phyloP scores from a whole-genome alignment of 2,797 vertebrate genomes.

The Thalassophryne amazonica region DNA sequence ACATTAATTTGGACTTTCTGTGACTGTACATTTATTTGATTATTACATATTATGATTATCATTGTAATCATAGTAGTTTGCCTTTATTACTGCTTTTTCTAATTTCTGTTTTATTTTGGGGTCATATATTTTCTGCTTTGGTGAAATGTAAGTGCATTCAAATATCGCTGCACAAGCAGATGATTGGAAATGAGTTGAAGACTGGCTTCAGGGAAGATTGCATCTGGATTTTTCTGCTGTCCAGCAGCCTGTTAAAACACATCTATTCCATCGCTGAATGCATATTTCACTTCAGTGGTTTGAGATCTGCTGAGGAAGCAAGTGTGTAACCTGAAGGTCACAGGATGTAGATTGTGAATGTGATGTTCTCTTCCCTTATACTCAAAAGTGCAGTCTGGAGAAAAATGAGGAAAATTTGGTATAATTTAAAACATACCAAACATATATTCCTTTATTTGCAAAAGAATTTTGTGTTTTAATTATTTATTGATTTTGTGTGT shows the following conservation, averaged over 20 bases:
- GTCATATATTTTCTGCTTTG: no score
- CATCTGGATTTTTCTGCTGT: neutral
- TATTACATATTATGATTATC: no score
- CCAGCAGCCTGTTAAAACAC: neutral
- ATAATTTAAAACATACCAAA: neutral
- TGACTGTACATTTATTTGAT: no score
- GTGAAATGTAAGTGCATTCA: neutral
- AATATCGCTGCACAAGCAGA: constrained; percentile 3
- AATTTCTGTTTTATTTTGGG: neutral
- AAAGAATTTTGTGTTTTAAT: neutral
- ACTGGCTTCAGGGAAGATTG: constrained; percentile 1
- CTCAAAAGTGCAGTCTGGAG: neutral
- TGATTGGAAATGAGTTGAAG: constrained; percentile 8
- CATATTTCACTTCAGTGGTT: constrained; percentile 1
- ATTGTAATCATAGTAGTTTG: no score
- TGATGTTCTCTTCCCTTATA: neutral
- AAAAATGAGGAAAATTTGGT: neutral
- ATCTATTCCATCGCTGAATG: constrained; percentile 7
- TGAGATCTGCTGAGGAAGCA: neutral
- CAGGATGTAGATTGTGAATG: neutral
- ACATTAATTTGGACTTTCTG: no score
- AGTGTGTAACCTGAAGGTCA: neutral
- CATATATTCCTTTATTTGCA: no score
- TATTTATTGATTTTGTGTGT: constrained; percentile 3
- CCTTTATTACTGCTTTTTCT: neutral